Base-by-base conservation (phyloP, 2,797 vertebrate species). In the Fistularia tabacaria region DNA sequence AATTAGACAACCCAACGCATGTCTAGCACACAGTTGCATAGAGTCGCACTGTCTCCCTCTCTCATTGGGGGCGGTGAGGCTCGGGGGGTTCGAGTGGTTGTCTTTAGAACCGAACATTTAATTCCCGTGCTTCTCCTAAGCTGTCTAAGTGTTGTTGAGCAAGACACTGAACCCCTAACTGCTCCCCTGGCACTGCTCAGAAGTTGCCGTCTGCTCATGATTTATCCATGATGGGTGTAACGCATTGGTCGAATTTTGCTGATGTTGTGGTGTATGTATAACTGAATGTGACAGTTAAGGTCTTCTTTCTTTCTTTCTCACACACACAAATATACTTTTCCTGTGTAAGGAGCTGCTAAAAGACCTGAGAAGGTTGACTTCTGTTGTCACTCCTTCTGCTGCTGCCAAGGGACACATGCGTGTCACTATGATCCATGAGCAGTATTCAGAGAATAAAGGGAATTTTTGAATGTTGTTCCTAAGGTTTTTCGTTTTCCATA, bases 1-100 rank as follows among this genome's bases (percentile, higher is more conserved):
- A 98, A 80, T 92, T 92, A 74, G 96, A 98, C 84, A 94, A 90
- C 81, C 95, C 95, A 3, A 93, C 96, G 0, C 96, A 96, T 1
- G 94, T 98, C 86, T 98, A 42, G 56, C 25, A 39, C 38, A 25
- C 14, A 36, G 25, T 5, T 25, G 25, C 25, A 25, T 25, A 25
- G 25, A 3, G 2, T 25, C 25, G 2, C 25, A 3, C 25, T 25
- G 2, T 3, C 25, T 25, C 25, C 5, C 25, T 25, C 25, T 25
- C 25, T 25, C 25, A 25, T 25, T 25, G 25, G 25, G 25, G 25
- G 25, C 25, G 5, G 2, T 25, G 25, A 3, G 25, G 25, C 25
- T 25, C 25, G 5, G 25, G 25, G 25, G 25, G 25, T 25, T 25
- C 2, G 25, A 25, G 25, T 5, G 5, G 25, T 25, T 5, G 5